Evolutionary conservation across 2,113 vertebrate species (phyloP).

Genomic region (Cyanistes caeruleus): DNA sequence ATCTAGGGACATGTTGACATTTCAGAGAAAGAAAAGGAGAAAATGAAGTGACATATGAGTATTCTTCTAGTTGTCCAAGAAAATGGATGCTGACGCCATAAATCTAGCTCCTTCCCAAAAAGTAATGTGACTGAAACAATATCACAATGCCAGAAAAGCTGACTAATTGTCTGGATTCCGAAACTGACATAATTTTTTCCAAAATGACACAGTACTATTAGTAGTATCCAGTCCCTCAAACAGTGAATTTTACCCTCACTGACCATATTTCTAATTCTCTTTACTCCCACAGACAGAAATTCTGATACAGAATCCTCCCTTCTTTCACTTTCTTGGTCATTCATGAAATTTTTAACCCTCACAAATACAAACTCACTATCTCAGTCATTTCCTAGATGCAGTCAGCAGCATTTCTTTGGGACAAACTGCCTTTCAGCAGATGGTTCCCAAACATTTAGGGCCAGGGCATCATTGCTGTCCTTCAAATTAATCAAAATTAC

Average conservation of each 20-base stretch:
- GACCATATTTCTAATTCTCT: not conserved
- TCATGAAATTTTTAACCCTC: not conserved
- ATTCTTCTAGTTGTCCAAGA: not conserved
- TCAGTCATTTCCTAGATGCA: not conserved
- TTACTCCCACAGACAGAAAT: not conserved
- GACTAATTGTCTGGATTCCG: not conserved
- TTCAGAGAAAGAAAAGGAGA: not conserved
- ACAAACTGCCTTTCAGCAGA: not conserved
- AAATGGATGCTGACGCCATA: not conserved
- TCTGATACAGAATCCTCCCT: not conserved
- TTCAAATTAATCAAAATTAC: not conserved
- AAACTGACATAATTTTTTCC: constrained; percentile 28
- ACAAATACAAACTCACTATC: not conserved
- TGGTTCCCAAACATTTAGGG: not conserved
- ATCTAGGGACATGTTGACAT: not conserved
- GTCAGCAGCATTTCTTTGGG: not conserved
- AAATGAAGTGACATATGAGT: not conserved
- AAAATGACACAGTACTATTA: not conserved
- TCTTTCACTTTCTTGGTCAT: not conserved
- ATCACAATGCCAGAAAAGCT: constrained; percentile 26
- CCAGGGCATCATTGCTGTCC: not conserved
- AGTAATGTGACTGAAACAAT: not conserved
- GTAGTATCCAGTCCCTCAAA: not conserved
- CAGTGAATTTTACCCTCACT: not conserved
- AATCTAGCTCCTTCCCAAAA: not conserved